Evolutionary conservation across 2,888 invertebrate genomes (phyloP), one percentile per base, ranked within the genome.

Genomic region (Archips crataeganus): DNA sequence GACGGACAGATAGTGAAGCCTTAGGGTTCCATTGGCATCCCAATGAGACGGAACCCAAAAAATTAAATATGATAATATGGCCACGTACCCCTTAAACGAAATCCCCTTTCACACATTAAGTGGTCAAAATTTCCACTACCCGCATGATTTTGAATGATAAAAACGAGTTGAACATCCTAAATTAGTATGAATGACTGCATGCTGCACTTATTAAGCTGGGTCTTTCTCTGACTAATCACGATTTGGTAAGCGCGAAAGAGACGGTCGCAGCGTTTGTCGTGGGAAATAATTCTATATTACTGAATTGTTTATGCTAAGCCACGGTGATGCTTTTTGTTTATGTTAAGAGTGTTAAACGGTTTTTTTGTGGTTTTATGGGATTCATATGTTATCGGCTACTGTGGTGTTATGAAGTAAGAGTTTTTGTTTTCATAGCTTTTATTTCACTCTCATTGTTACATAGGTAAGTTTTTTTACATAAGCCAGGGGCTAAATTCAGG

Each of bases 251-350:
- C 76, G 75, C 60, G 79, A 84, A 67, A 77, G 82, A 77, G 86
- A 84, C 3, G 74, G 69, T 42, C 11, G 57, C 32, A 49, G 45
- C 36, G 49, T 59, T 73, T 68, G 60, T 76, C 86, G 88, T 88
- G 88, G 85, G 87, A 88, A 88, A 81, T 75, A 76, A 77, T 78
- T 72, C 77, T 77, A 82, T 80, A 79, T 83, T 82, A 83, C 82
- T 77, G 39, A 6, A 75, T 77, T 86, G 85, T 86, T 85, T 85
- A 82, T 79, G 77, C 82, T 80, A 79, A 69, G 73, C 59, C 65
- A 54, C 15, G 68, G 49, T 61, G 70, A 61, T 70, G 74, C 54
- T 69, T 74, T 74, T 74, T 74, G 69, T 74, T 70, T 61, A 42
- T 59, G 51, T n/a, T 64, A 49, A 23, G 39, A 49, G 68, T 64